Percentiles rank a stretch among this genome's conserved stretches.
These are phyloP conservation scores for Uria aalge DNA, from an alignment of 2,113 vertebrate species.

Conservation along the genomic window DNA sequence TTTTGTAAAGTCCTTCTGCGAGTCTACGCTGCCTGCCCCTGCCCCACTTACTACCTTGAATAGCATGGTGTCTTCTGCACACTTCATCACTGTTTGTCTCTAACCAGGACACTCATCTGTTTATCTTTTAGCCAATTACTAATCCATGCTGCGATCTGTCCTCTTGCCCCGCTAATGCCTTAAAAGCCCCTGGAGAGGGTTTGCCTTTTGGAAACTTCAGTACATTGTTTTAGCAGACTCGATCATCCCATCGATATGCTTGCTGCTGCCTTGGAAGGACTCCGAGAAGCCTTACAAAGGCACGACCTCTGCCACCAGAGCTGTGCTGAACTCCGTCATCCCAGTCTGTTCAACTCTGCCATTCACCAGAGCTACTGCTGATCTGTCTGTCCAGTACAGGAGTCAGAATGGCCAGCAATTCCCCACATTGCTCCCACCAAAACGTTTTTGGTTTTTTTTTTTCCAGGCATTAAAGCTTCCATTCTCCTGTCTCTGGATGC, in stretches of 20 bases:
- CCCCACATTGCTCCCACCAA: neutral
- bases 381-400: neutral
- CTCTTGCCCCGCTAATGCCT: neutral
- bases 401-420: neutral
- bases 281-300: neutral
- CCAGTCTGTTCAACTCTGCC: too few species aligned
- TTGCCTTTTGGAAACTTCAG: neutral
- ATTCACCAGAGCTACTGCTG: neutral
- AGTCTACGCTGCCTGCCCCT: neutral
- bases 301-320: neutral
- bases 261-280: neutral
- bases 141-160: rapidly evolving
- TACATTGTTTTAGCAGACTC: neutral
- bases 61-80: neutral
- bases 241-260: neutral
- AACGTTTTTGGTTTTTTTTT: neutral
- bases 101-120: neutral
- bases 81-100: neutral
- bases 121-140: neutral
- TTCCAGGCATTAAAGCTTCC: too few species aligned
- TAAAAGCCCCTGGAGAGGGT: neutral
- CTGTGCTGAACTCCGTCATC: neutral
- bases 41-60: neutral
- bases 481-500: neutral
- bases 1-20: neutral